Percentiles rank a stretch among this genome's conserved stretches.
Conservation (phyloP, 2,113 vertebrate genomes). For the Fregata magnificens region DNA sequence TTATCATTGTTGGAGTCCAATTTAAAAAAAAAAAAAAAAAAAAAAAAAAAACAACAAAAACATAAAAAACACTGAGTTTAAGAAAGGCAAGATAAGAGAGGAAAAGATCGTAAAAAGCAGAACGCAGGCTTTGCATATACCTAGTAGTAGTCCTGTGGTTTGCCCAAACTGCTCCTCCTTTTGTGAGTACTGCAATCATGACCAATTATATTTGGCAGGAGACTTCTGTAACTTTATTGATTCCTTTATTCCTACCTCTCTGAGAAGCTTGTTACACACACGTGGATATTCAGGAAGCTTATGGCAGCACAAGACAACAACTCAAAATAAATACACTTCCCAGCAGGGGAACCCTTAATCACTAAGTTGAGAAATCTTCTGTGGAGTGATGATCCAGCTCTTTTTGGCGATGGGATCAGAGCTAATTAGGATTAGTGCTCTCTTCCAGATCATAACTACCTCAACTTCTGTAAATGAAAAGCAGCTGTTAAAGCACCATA, state of each 20-base stretch:
- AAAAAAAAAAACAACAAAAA: too few relatives aligned
- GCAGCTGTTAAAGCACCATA: not conserved
- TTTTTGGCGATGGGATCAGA: not conserved
- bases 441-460: not conserved
- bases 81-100: not conserved
- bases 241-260: not conserved
- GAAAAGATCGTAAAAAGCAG: not conserved
- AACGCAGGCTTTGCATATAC: rapidly evolving
- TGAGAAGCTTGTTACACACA: not conserved
- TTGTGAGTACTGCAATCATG: not conserved
- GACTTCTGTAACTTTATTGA: not conserved
- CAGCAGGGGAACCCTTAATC: not conserved
- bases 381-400: not conserved
- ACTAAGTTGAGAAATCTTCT: not conserved
- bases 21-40: not conserved
- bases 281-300: not conserved
- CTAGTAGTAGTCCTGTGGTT: not conserved
- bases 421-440: not conserved
- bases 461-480: not conserved
- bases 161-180: not conserved
- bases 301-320: not conserved
- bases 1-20: not conserved
- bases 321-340: not conserved
- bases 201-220: not conserved
- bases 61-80: not conserved